Conservation (phyloP, 2,113 vertebrate genomes). For the Mionectes macconnelli region DNA sequence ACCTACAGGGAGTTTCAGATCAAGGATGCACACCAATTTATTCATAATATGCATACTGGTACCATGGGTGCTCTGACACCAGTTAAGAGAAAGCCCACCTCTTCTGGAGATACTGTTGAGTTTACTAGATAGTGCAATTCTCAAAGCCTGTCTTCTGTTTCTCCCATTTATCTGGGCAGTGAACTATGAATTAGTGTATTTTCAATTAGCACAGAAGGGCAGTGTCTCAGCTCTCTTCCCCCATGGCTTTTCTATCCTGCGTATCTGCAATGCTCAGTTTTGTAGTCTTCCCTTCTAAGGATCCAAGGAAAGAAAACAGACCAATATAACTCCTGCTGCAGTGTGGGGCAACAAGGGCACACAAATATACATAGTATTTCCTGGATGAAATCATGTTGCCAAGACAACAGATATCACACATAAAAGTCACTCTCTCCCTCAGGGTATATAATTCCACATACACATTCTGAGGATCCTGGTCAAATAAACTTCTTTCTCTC, state of each 20-base stretch:
- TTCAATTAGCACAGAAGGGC: constrained; percentile 41
- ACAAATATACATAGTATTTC: neutral
- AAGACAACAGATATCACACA: neutral
- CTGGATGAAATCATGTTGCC: neutral
- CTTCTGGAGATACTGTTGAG: neutral
- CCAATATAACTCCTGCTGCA: neutral
- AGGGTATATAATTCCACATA: neutral
- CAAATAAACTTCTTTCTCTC: neutral
- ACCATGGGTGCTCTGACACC: neutral
- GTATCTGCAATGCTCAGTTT: neutral
- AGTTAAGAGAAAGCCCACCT: neutral
- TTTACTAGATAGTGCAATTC: neutral
- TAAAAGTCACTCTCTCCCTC: neutral
- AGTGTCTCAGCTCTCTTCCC: neutral
- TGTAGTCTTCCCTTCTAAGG: neutral
- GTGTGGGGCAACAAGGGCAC: neutral
- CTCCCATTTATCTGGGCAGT: constrained; percentile 11
- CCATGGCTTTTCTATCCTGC: neutral
- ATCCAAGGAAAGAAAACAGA: neutral
- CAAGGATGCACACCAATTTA: neutral
- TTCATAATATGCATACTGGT: neutral
- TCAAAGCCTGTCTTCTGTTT: neutral
- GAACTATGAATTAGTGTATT: constrained; percentile 17
- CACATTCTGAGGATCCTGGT: neutral
- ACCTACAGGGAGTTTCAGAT: constrained; percentile 1